Conservation (phyloP, 92 coral and sea anemone species). For the Porites lobata region DNA sequence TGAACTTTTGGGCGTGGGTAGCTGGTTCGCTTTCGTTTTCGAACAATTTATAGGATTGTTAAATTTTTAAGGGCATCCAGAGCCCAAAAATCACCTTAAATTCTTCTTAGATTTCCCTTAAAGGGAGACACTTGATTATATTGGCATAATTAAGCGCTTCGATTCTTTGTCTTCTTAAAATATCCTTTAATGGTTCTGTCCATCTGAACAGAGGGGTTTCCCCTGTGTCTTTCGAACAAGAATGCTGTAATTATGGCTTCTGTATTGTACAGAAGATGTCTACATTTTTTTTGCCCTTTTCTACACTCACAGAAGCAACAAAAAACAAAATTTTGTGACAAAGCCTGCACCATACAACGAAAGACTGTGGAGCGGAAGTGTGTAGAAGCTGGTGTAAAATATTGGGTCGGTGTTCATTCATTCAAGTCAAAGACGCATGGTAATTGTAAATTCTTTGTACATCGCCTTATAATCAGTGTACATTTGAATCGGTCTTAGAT, state of each 20-base stretch:
- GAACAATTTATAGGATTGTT: no score
- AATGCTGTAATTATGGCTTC: neutral
- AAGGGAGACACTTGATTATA: no score
- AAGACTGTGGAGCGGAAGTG: slow-evolving; percentile 9
- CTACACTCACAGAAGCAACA: neutral
- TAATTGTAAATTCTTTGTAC: neutral
- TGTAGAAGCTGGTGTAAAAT: neutral
- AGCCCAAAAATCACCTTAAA: no score
- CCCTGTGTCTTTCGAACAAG: neutral
- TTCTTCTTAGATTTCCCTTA: no score
- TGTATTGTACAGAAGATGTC: neutral
- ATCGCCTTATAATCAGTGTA: neutral
- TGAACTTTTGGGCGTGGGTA: no score
- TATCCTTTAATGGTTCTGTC: no score
- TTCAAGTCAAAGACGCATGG: neutral
- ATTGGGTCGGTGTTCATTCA: neutral
- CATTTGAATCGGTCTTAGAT: neutral
- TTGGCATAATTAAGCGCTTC: no score
- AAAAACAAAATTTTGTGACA: neutral
- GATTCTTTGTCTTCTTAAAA: no score
- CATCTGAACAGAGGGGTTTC: no score
- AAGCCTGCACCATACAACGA: neutral
- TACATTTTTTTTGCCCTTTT: neutral
- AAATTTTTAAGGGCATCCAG: no score
- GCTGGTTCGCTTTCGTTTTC: no score